Evolutionary conservation across 1,140 invertebrate genomes (phyloP).

Genomic region (Armadillidium nasatum): DNA sequence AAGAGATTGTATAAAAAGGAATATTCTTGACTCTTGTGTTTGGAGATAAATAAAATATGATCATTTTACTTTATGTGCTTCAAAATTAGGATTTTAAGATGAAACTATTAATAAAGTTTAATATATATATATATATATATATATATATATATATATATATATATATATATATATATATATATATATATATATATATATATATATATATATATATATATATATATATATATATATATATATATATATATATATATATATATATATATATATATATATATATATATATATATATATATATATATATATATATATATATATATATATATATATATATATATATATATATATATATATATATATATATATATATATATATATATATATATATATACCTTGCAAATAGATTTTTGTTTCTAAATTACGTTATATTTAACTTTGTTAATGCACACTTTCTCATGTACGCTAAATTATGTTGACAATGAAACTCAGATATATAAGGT

Average conservation of each 20-base stretch:
- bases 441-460: too few relatives aligned
- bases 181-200: not conserved
- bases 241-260: slow-evolving; percentile 13
- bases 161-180: not conserved
- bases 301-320: not conserved
- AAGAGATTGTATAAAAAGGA: too few relatives aligned
- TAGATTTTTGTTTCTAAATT: too few relatives aligned
- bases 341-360: not conserved
- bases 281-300: not conserved
- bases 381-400: not conserved
- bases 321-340: slow-evolving; percentile 6
- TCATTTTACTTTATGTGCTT: too few relatives aligned
- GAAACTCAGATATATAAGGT: too few relatives aligned
- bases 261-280: slow-evolving; percentile 10
- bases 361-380: slow-evolving; percentile 9
- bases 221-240: slow-evolving; percentile 9
- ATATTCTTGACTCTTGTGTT: too few relatives aligned
- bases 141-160: slow-evolving; percentile 2
- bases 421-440: too few relatives aligned
- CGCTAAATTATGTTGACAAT: too few relatives aligned
- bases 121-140: too few relatives aligned
- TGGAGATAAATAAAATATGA: too few relatives aligned
- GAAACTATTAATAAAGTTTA: too few relatives aligned
- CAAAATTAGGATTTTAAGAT: too few relatives aligned
- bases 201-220: not conserved